phyloP scores from a whole-genome alignment of 2,113 vertebrate species.

The Neogale vison region DNA sequence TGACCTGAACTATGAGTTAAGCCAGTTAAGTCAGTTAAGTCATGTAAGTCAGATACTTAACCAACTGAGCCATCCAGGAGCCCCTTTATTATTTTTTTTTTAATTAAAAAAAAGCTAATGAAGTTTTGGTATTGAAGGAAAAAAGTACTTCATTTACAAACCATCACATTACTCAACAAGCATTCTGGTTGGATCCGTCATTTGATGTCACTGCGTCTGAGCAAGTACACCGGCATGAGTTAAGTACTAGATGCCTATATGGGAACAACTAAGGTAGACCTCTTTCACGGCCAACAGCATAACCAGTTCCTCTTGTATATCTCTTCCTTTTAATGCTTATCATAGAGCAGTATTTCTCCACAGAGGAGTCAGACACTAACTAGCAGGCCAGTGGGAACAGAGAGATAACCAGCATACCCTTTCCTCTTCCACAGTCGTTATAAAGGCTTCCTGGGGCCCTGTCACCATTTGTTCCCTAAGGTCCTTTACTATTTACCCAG shows the following conservation, averaged over 20 bases:
- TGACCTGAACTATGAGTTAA: neutral
- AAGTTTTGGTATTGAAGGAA: neutral
- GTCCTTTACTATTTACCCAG: neutral
- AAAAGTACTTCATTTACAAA: neutral
- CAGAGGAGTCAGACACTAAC: neutral
- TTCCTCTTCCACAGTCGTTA: neutral
- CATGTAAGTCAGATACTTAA: neutral
- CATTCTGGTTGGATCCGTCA: neutral
- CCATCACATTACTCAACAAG: neutral
- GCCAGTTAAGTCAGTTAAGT: too few species aligned
- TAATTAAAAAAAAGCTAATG: neutral
- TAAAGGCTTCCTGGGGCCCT: neutral
- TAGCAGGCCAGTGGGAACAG: neutral
- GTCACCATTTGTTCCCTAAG: neutral
- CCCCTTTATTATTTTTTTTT: neutral
- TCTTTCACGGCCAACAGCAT: neutral
- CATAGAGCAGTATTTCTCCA: neutral
- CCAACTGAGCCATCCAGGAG: neutral
- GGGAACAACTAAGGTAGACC: neutral
- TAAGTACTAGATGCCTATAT: neutral
- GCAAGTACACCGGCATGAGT: neutral
- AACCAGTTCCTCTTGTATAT: neutral
- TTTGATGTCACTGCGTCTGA: neutral
- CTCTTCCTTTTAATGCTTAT: neutral
- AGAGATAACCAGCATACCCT: neutral